Conservation (phyloP, 1,140 invertebrate species). For the Hetaerina americana region DNA sequence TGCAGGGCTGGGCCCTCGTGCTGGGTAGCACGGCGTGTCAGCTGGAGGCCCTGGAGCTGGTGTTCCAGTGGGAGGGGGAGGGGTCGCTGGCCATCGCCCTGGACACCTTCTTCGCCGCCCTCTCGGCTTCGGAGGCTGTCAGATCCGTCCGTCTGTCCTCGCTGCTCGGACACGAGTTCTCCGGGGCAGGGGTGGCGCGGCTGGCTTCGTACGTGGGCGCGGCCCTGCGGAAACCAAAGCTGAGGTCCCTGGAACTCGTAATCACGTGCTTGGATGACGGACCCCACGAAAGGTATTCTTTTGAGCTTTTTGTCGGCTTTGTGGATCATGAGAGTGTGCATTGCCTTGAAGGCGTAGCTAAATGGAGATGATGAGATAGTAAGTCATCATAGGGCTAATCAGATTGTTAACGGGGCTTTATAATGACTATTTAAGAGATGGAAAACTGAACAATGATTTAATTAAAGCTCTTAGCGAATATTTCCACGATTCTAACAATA, state of each 20-base stretch:
- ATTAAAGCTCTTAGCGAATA: too few relatives aligned
- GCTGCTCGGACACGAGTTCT: slow-evolving; percentile 34
- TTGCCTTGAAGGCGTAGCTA: too few relatives aligned
- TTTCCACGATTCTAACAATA: too few relatives aligned
- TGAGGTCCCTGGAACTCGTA: slow-evolving; percentile 36
- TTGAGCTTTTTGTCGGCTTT: too few relatives aligned
- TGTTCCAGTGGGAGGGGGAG: slow-evolving; percentile 33
- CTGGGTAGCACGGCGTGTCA: slow-evolving; percentile 30
- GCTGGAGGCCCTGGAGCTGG: slow-evolving; percentile 32
- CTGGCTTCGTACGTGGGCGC: slow-evolving; percentile 32
- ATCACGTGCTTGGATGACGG: slow-evolving; percentile 36
- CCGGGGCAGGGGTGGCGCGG: slow-evolving; percentile 28
- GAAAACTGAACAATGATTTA: too few relatives aligned
- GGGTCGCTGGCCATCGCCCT: slow-evolving; percentile 26
- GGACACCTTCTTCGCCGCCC: slow-evolving; percentile 31
- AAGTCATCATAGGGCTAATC: too few relatives aligned
- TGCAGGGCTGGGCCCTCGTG: slow-evolving; percentile 34
- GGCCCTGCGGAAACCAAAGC: slow-evolving; percentile 30
- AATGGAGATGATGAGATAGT: too few relatives aligned
- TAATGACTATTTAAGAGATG: too few relatives aligned
- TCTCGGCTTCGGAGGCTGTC: slow-evolving; percentile 32
- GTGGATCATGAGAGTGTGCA: too few relatives aligned
- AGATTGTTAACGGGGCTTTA: too few relatives aligned
- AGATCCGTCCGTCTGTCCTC: slow-evolving; percentile 33
- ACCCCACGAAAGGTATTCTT: slow-evolving; percentile 32